These are phyloP conservation scores for Cheirogaleus medius DNA, from an alignment of 2,113 vertebrate genomes.

Conservation along the genomic window DNA sequence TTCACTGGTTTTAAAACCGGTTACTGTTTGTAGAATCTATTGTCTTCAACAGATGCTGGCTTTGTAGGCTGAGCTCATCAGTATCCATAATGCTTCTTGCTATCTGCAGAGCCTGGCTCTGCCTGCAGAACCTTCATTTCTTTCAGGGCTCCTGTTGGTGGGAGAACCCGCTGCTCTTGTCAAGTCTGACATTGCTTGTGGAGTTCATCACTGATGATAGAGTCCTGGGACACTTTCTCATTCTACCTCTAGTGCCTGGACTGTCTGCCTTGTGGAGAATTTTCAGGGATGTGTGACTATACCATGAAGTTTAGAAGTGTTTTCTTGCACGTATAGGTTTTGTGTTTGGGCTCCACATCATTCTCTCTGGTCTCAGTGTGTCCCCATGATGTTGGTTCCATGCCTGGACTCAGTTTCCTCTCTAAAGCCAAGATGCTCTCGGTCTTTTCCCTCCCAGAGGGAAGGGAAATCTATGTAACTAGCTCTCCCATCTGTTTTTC, in stretches of 20 bases:
- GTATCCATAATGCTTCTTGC: slow-evolving; percentile 16
- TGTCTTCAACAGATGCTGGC: slow-evolving; percentile 39
- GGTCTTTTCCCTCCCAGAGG: background rate
- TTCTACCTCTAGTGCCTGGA: background rate
- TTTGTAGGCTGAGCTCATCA: slow-evolving; percentile 47
- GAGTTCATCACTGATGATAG: background rate
- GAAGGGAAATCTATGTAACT: background rate
- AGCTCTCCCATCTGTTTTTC: background rate
- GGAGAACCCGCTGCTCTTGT: background rate
- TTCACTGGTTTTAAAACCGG: slow-evolving; percentile 7
- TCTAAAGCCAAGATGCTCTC: background rate
- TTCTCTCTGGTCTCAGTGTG: background rate
- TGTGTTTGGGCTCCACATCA: background rate
- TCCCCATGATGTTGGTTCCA: background rate
- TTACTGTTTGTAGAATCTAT: background rate
- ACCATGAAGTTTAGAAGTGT: background rate
- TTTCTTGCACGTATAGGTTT: background rate
- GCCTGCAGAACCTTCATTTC: slow-evolving; percentile 4
- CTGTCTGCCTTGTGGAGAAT: background rate
- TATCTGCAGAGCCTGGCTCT: slow-evolving; percentile 2
- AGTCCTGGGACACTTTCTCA: background rate
- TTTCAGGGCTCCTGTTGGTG: background rate
- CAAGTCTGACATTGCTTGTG: background rate
- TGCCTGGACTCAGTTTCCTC: background rate
- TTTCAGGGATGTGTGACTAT: background rate